phyloP scores from a whole-genome alignment of 2,888 invertebrate species.

The Apotomis turbidana region DNA sequence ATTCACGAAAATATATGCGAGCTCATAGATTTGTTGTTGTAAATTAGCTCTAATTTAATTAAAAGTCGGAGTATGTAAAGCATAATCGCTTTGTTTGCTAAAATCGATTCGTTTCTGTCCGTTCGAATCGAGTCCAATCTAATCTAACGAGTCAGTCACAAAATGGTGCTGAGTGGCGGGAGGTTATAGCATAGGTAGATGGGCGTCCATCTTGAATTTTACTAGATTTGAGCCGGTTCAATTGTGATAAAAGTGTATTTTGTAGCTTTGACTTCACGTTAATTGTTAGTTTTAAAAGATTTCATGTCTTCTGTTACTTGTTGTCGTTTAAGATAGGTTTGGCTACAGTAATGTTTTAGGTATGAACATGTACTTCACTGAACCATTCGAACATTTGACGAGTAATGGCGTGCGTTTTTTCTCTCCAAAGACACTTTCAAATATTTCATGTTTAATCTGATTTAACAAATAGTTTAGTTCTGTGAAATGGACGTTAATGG shows the following conservation, averaged over 20 bases:
- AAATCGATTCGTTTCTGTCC: constrained; percentile 28
- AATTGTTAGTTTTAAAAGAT: constrained; percentile 78
- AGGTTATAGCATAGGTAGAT: constrained; percentile 80
- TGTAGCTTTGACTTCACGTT: constrained; percentile 74
- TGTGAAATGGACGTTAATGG: constrained; percentile 33
- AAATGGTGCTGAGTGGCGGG: constrained; percentile 47
- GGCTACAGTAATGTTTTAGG: constrained; percentile 89
- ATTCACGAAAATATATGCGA: too few species aligned
- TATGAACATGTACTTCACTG: constrained; percentile 78
- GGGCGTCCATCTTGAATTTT: constrained; percentile 92
- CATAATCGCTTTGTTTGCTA: not conserved
- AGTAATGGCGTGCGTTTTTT: constrained; percentile 88
- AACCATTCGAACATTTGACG: constrained; percentile 81
- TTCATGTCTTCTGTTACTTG: constrained; percentile 75
- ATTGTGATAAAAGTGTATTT: constrained; percentile 83
- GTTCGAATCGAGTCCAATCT: constrained; percentile 18
- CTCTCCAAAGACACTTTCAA: constrained; percentile 84
- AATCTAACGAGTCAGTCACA: constrained; percentile 37
- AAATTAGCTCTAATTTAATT: not conserved
- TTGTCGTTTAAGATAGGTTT: constrained; percentile 83
- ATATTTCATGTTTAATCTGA: constrained; percentile 59
- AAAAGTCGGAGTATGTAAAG: not conserved
- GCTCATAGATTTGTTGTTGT: not conserved
- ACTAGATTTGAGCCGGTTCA: constrained; percentile 90
- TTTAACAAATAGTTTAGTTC: constrained; percentile 20